Evolutionary conservation across 2,888 invertebrate species (phyloP), one percentile per base, ranked within the genome.

Genomic region (Dastarcus helophoroides): DNA sequence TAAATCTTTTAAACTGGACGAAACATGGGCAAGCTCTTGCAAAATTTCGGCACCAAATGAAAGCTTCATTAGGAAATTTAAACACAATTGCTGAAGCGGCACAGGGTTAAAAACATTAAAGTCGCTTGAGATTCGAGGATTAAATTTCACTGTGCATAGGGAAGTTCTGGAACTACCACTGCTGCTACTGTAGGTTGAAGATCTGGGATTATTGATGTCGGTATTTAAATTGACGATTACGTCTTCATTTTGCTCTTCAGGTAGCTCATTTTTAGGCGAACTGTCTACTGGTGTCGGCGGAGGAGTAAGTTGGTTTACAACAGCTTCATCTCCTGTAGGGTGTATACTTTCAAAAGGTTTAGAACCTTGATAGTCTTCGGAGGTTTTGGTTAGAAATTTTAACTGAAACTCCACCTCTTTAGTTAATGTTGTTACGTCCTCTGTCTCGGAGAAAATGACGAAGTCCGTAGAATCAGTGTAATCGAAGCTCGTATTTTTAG

Each of bases 41-140:
- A 80, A 58, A 40, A 83, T 68, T 48, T 73, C 73, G 12, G 67
- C 62, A 27, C 83, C 83, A 51, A 70, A 79, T 3, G 82, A 82
- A 52, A 80, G 65, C 4, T 71, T 65, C 10, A 76, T 63, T 6
- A 84, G 65, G 40, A 64, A 72, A 43, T 66, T 68, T 21, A 81
- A 65, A 53, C 80, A 80, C 17, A 79, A 56, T 43, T 78, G 72
- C 44, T 71, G 69, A n/a, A n/a, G n/a, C n/a, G n/a, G n/a, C n/a
- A n/a, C n/a, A n/a, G n/a, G n/a, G n/a, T n/a, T n/a, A n/a, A n/a
- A n/a, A n/a, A n/a, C n/a, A n/a, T n/a, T n/a, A n/a, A n/a, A n/a
- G n/a, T n/a, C n/a, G n/a, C n/a, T n/a, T n/a, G 73, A 70, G 48
- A 60, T 63, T 35, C 62, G 62, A 19, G 74, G 71, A 46, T 73